These are phyloP conservation scores for Peucedramus taeniatus DNA, from an alignment of 2,113 vertebrate genomes.

Conservation along the genomic window DNA sequence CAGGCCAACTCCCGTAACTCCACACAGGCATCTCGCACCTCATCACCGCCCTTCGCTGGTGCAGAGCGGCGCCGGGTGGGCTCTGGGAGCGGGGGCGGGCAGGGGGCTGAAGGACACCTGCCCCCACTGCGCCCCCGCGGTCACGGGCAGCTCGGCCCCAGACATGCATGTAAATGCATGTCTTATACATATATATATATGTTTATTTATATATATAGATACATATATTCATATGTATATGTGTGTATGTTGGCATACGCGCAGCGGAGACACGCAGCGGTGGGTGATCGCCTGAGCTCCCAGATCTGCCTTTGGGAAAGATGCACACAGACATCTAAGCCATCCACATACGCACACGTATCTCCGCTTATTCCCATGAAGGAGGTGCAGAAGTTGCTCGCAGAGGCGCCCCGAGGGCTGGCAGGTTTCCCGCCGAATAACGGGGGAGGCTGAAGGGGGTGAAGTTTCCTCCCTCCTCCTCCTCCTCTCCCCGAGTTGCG, in stretches of 20 bases:
- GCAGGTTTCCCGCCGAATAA: not conserved
- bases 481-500: not conserved
- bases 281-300: not conserved
- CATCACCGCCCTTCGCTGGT: rapidly evolving
- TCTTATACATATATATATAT: rapidly evolving
- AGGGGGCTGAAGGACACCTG: not conserved
- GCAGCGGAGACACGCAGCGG: not conserved
- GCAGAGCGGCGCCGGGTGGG: not conserved
- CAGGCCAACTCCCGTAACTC: not conserved
- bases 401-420: not conserved
- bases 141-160: not conserved
- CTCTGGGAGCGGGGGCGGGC: not conserved
- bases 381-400: not conserved
- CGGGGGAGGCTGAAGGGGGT: not conserved
- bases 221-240: rapidly evolving
- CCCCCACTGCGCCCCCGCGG: not conserved
- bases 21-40: not conserved
- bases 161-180: rapidly evolving
- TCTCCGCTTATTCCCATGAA: not conserved
- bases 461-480: slow-evolving; percentile 22
- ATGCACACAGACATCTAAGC: not conserved
- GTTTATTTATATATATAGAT: rapidly evolving
- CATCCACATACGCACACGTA: not conserved
- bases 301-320: not conserved
- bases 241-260: not conserved